These are phyloP conservation scores for Meandrina meandrites DNA, from an alignment of 92 coral and sea anemone genomes.

Conservation along the genomic window DNA sequence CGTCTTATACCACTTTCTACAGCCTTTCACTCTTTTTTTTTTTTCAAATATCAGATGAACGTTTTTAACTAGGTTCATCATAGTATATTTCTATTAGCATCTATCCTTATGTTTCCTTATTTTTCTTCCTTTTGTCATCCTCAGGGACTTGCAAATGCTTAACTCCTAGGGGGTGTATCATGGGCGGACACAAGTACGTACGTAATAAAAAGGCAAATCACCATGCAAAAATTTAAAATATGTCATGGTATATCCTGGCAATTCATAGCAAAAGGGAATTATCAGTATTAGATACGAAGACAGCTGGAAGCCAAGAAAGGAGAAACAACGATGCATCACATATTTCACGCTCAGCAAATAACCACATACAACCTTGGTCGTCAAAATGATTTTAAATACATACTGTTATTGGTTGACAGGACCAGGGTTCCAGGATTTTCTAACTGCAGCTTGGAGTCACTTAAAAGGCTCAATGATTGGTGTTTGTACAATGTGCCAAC, in stretches of 20 bases:
- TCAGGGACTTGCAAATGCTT: slow-evolving; percentile 74
- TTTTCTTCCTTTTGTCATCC: background rate
- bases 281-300: no score
- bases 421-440: slow-evolving; percentile 84
- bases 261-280: no score
- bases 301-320: no score
- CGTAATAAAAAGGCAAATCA: background rate
- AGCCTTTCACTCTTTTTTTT: no score
- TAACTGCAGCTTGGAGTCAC: slow-evolving; percentile 63
- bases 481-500: slow-evolving; percentile 68
- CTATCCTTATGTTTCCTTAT: background rate
- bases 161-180: slow-evolving; percentile 77
- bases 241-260: no score
- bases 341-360: no score
- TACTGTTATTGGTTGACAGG: slow-evolving; percentile 1
- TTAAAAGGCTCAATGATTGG: slow-evolving; percentile 52
- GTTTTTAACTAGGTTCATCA: no score
- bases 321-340: no score
- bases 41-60: no score
- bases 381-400: no score
- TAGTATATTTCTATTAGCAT: background rate
- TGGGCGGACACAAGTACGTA: slow-evolving; percentile 80
- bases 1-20: no score
- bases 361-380: no score
- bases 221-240: background rate